Conservation (phyloP, 2,888 invertebrate species). For the Sepioteuthis lessoniana region DNA sequence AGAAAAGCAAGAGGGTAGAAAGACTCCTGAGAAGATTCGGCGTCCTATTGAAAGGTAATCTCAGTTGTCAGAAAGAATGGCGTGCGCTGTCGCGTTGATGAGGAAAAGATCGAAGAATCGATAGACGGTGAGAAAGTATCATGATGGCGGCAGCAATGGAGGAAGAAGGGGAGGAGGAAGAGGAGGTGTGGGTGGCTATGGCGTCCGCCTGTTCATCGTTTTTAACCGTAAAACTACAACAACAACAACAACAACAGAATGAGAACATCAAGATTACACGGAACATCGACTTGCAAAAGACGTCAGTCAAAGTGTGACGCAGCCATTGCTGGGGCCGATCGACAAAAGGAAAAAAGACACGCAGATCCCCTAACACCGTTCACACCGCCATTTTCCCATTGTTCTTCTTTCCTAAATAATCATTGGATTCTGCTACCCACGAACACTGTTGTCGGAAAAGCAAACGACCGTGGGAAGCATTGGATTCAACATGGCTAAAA, state of each 20-base stretch:
- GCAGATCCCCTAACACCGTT: background rate
- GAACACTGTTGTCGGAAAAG: no score
- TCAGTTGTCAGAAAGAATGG: background rate
- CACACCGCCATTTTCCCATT: background rate
- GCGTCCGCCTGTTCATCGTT: background rate
- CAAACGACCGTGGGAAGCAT: no score
- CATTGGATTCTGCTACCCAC: background rate
- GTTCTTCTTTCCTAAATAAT: background rate
- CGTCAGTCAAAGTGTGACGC: background rate
- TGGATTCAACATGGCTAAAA: no score
- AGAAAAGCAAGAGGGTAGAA: background rate
- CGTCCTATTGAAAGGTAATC: background rate
- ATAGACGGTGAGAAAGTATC: background rate
- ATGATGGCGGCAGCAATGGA: no score
- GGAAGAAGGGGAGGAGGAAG: no score
- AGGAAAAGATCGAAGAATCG: slow-evolving; percentile 10
- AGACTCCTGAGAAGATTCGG: background rate
- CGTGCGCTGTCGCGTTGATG: slow-evolving; percentile 1
- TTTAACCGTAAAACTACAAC: background rate
- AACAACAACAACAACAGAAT: background rate
- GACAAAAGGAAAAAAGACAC: background rate
- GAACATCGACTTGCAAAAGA: background rate
- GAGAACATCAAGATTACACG: slow-evolving; percentile 5
- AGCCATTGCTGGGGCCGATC: background rate
- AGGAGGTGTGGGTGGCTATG: background rate